Percentiles rank a stretch among this genome's conserved stretches.
Evolutionary conservation across 1,140 invertebrate species (phyloP).

Genomic region (Drosophila nikananu): DNA sequence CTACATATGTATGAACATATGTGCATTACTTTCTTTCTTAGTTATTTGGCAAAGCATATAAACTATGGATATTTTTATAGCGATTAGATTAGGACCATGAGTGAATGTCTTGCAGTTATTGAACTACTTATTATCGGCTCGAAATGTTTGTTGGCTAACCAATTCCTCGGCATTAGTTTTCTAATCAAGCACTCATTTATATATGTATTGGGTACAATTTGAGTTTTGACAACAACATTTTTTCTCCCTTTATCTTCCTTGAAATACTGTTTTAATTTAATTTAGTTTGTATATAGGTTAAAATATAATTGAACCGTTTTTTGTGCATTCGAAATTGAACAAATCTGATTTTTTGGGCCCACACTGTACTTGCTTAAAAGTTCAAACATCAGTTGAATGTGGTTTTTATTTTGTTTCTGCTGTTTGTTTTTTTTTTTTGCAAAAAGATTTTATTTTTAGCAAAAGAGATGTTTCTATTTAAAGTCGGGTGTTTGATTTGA

Average conservation of each 20-base stretch:
- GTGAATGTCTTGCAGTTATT: constrained; percentile 8
- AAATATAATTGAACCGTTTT: no score
- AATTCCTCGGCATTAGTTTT: not conserved
- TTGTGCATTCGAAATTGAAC: not conserved
- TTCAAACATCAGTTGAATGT: constrained; percentile 30
- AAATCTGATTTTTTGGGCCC: not conserved
- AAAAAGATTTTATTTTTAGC: constrained; percentile 54
- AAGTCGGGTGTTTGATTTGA: constrained; percentile 50
- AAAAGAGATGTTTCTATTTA: constrained; percentile 57
- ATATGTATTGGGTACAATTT: not conserved
- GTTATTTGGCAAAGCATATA: constrained; percentile 3
- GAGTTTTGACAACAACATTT: not conserved
- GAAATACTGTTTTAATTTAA: not conserved
- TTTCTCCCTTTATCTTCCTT: no score
- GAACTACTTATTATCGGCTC: not conserved
- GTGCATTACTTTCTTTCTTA: not conserved
- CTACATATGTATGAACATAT: not conserved
- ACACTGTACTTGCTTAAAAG: constrained; percentile 17
- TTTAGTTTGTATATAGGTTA: not conserved
- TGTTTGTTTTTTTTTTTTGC: constrained; percentile 13
- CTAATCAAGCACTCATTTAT: no score
- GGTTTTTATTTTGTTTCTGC: constrained; percentile 5
- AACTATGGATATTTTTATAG: constrained; percentile 20
- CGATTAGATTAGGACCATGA: constrained; percentile 18
- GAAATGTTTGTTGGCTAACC: not conserved